A percentile compares a stretch with the other conserved stretches of the same genome.
phyloP scores from a whole-genome alignment of 1,140 invertebrate genomes.

The Propsilocerus akamusi region DNA sequence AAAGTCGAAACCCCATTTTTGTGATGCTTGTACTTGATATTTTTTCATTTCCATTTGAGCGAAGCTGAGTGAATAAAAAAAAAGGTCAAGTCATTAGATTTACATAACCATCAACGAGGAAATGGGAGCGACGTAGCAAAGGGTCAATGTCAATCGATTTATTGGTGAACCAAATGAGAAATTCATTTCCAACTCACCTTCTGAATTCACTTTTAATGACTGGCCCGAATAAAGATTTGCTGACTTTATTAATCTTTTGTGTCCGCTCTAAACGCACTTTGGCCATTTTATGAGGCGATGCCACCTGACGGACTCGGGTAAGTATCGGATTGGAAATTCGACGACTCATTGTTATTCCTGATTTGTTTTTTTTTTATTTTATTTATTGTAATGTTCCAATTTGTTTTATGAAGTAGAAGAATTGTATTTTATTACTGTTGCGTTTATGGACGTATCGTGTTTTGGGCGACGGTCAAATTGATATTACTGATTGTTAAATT shows the following conservation, averaged over 20 bases:
- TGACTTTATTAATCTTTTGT: conserved; percentile 4
- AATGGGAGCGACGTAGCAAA: too few relatives aligned
- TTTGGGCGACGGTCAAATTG: too few relatives aligned
- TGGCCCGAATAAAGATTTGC: not conserved
- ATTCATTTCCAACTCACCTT: not conserved
- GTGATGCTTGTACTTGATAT: conserved; percentile 1
- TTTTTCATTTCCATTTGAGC: conserved; percentile 1
- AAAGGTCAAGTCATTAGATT: too few relatives aligned
- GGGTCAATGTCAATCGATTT: too few relatives aligned
- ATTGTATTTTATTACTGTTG: not conserved
- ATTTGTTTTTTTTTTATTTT: not conserved
- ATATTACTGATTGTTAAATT: too few relatives aligned
- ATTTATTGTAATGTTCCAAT: not conserved
- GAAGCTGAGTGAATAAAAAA: too few relatives aligned
- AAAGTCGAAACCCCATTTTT: not conserved
- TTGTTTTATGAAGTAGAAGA: conserved; percentile 1
- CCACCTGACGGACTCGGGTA: not conserved
- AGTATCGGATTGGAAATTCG: not conserved
- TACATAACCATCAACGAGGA: too few relatives aligned
- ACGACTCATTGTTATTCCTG: not conserved
- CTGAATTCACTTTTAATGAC: conserved; percentile 1
- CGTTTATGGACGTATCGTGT: too few relatives aligned
- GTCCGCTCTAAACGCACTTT: not conserved
- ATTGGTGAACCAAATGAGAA: too few relatives aligned
- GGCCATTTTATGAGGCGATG: not conserved